Conservation (phyloP, 2,797 vertebrate species). For the Microctenopoma stevenorrisi region DNA sequence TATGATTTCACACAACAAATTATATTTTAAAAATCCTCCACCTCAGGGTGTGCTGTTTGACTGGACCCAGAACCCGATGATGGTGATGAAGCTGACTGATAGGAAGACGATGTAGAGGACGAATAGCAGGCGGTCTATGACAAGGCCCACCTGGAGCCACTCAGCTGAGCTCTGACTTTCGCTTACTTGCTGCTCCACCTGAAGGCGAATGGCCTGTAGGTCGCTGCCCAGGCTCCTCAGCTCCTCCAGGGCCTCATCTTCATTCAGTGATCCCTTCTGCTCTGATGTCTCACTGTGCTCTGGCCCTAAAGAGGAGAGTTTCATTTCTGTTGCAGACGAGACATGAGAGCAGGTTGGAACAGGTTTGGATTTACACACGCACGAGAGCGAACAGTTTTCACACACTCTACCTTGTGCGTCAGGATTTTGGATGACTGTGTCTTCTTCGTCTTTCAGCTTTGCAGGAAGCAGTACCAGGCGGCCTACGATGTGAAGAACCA, state of each 20-base stretch:
- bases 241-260: constrained; percentile 58
- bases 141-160: constrained; percentile 74
- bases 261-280: constrained; percentile 15
- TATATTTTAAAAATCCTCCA: not conserved
- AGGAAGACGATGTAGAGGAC: constrained; percentile 75
- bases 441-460: constrained; percentile 11
- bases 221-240: constrained; percentile 66
- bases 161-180: constrained; percentile 55
- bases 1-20: not conserved
- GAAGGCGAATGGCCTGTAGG: constrained; percentile 59
- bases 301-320: accelerated
- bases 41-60: constrained; percentile 34
- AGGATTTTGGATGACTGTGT: constrained; percentile 34
- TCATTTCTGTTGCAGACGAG: constrained; percentile 31
- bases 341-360: not conserved
- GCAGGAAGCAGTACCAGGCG: constrained; percentile 44
- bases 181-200: constrained; percentile 53
- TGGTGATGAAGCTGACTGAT: constrained; percentile 75
- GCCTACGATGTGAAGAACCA: constrained; percentile 69
- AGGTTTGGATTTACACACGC: no score
- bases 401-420: constrained; percentile 23
- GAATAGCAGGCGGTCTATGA: constrained; percentile 80
- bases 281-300: not conserved
- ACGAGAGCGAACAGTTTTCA: not conserved
- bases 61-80: constrained; percentile 69